These are phyloP conservation scores for Charadrius vociferus DNA, from an alignment of 2,113 vertebrate species.

Conservation along the genomic window DNA sequence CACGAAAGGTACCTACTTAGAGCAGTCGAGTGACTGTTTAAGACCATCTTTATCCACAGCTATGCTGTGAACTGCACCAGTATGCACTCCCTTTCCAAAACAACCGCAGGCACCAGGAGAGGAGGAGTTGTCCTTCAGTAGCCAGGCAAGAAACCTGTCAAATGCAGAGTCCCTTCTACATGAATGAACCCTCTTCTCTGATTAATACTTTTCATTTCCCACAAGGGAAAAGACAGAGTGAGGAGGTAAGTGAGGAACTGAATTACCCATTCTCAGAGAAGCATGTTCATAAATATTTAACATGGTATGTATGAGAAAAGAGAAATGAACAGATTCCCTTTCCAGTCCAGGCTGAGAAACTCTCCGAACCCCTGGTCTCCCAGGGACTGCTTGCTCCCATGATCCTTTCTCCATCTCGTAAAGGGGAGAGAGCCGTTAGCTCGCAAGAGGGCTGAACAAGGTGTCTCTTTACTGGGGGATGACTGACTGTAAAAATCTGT, in stretches of 20 bases:
- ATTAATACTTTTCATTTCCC: slow-evolving; percentile 26
- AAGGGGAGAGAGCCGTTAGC: not conserved
- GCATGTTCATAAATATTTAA: slow-evolving; percentile 45
- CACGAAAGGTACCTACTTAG: not conserved
- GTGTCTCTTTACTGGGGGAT: not conserved
- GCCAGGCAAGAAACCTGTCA: slow-evolving; percentile 24
- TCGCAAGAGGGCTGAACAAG: not conserved
- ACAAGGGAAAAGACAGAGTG: not conserved
- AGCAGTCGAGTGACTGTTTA: not conserved
- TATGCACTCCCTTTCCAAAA: slow-evolving; percentile 27
- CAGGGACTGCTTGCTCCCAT: not conserved
- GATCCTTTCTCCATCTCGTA: not conserved
- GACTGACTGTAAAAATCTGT: not conserved
- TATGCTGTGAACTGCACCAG: not conserved
- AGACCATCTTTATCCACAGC: not conserved
- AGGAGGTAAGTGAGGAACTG: not conserved
- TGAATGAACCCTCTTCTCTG: slow-evolving; percentile 27
- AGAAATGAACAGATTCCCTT: not conserved
- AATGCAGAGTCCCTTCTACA: not conserved
- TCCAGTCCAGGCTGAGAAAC: not conserved
- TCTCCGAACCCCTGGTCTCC: not conserved
- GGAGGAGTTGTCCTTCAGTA: slow-evolving; percentile 34
- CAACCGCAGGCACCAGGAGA: not conserved
- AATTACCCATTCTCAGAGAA: slow-evolving; percentile 6
- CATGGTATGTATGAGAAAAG: not conserved